Evolutionary conservation across 1,140 invertebrate genomes (phyloP).

Genomic region (Drosophila nikananu): DNA sequence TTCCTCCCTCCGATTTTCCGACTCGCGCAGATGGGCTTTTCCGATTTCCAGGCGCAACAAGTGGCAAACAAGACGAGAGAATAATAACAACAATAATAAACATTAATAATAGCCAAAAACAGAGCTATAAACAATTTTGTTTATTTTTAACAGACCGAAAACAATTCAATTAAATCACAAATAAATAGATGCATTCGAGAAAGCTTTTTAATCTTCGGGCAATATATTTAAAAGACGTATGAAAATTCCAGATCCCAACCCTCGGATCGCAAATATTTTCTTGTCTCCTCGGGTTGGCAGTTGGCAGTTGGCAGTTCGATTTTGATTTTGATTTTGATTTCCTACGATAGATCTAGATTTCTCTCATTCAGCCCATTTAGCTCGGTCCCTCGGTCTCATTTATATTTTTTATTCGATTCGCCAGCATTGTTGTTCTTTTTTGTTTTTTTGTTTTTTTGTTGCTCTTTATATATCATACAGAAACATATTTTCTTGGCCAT

Average conservation of each 20-base stretch:
- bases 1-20: conserved; percentile 8
- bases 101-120: conserved; percentile 26
- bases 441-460: background rate
- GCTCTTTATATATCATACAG: conserved; percentile 9
- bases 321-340: conserved; percentile 54
- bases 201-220: conserved; percentile 66
- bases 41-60: conserved; percentile 50
- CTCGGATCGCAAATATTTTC: conserved; percentile 1
- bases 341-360: background rate
- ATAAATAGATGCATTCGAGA: conserved; percentile 74
- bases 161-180: conserved; percentile 83
- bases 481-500: conserved; percentile 53
- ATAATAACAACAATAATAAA: conserved; percentile 38
- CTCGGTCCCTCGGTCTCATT: conserved; percentile 20
- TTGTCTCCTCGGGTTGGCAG: background rate
- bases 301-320: conserved; percentile 28
- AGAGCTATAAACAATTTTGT: conserved; percentile 53
- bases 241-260: conserved; percentile 2
- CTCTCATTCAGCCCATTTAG: background rate
- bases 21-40: background rate
- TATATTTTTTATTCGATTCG: conserved; percentile 56
- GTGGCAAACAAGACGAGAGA: conserved; percentile 35
- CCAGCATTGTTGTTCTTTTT: conserved; percentile 22
- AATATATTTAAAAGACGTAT: conserved; percentile 26
- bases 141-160: conserved; percentile 72